Evolutionary conservation across 2,888 invertebrate genomes (phyloP).

Genomic region (Cantharis nigra): DNA sequence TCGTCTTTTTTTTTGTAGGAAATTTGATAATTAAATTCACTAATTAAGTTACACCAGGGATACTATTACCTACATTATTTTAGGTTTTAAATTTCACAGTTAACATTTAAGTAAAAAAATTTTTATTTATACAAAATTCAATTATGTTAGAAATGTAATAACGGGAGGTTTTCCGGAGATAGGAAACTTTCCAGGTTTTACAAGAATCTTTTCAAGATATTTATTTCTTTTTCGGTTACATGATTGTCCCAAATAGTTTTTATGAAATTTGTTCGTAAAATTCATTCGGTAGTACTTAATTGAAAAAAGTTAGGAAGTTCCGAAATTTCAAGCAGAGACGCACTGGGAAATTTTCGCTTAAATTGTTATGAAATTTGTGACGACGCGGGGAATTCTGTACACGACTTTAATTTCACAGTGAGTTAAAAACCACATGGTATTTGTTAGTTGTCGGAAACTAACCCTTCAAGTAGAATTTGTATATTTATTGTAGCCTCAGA

Average conservation of each 20-base stretch:
- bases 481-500: background rate
- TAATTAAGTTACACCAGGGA: background rate
- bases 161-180: background rate
- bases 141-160: background rate
- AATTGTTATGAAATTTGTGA: background rate
- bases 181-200: background rate
- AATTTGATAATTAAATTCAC: background rate
- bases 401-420: background rate
- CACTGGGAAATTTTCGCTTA: background rate
- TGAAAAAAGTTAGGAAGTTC: background rate
- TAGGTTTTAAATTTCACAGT: background rate
- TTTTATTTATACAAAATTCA: background rate
- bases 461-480: background rate
- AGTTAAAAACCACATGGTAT: background rate
- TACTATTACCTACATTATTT: background rate
- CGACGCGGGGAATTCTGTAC: background rate
- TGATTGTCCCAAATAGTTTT: background rate
- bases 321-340: background rate
- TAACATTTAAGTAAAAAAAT: background rate
- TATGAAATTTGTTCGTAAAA: background rate
- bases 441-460: conserved; percentile 1
- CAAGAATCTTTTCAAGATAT: background rate
- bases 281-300: background rate
- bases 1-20: background rate
- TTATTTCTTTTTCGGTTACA: background rate